A percentile compares a stretch with the other conserved stretches of the same genome.
phyloP scores from a whole-genome alignment of 2,888 invertebrate species.

The Eupithecia exiguata region DNA sequence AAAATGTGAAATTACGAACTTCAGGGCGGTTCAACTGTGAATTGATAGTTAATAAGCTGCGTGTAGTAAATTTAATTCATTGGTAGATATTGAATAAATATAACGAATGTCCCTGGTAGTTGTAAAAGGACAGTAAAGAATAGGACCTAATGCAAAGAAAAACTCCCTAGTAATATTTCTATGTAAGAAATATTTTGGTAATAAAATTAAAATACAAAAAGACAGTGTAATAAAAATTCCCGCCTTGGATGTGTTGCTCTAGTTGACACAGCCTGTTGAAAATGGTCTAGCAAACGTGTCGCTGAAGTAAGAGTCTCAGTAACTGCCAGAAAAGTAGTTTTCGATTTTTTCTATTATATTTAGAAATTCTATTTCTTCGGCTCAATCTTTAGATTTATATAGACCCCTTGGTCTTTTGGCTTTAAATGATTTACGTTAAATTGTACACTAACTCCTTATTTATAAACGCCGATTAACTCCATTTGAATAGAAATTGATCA shows the following conservation, averaged over 20 bases:
- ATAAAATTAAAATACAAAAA: constrained; percentile 30
- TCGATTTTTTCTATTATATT: constrained; percentile 38
- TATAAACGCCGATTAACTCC: constrained; percentile 36
- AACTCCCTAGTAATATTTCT: constrained; percentile 18
- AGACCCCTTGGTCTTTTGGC: constrained; percentile 48
- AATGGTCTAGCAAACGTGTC: constrained; percentile 25
- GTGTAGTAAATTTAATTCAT: constrained; percentile 11
- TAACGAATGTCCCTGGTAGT: constrained; percentile 26
- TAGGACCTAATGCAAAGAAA: constrained; percentile 9
- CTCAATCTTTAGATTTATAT: constrained; percentile 50
- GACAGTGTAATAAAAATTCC: neutral
- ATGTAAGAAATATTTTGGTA: constrained; percentile 28
- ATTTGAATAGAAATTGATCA: neutral
- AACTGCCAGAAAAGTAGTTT: constrained; percentile 64
- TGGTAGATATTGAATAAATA: constrained; percentile 5
- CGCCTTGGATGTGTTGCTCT: neutral
- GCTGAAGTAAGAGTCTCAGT: constrained; percentile 42
- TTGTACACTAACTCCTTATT: constrained; percentile 33
- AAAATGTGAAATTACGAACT: constrained; percentile 31
- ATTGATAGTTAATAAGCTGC: constrained; percentile 15
- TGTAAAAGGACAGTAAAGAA: constrained; percentile 7
- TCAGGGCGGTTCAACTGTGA: constrained; percentile 11
- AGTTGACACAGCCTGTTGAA: constrained; percentile 13
- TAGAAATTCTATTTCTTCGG: constrained; percentile 46
- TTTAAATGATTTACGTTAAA: constrained; percentile 56